phyloP scores from a whole-genome alignment of 2,113 vertebrate genomes.

The Pholis gunnellus region DNA sequence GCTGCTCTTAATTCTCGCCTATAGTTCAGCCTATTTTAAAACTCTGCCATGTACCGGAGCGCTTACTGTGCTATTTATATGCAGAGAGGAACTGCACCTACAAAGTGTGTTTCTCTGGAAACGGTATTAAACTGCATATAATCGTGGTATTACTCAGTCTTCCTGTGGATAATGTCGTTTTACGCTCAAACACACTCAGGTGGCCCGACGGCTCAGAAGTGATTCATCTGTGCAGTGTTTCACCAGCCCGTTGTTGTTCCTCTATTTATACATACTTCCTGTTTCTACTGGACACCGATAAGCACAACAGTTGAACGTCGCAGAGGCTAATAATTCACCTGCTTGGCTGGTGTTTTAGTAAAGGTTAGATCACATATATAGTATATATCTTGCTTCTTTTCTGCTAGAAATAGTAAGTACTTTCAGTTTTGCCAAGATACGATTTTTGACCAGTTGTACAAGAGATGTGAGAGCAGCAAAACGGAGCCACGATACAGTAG shows the following conservation, averaged over 20 bases:
- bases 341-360: neutral
- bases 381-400: neutral
- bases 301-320: neutral
- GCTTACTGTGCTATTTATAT: conserved; percentile 21
- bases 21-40: conserved; percentile 34
- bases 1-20: conserved; percentile 33
- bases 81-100: conserved; percentile 21
- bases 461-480: neutral
- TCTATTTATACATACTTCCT: conserved; percentile 77
- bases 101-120: neutral
- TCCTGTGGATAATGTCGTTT: conserved; percentile 1
- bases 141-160: neutral
- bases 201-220: conserved; percentile 1
- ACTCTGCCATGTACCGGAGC: conserved; percentile 23
- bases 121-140: neutral
- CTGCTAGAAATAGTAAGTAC: neutral
- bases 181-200: conserved; percentile 7
- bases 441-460: neutral
- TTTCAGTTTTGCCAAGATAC: neutral
- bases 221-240: conserved; percentile 53
- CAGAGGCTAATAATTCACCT: neutral
- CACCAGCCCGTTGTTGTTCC: conserved; percentile 67
- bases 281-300: conserved; percentile 51
- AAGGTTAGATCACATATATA: neutral
- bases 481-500: conserved; percentile 8